These are phyloP conservation scores for Semnopithecus entellus DNA, from an alignment of 2,113 vertebrate species.

Conservation along the genomic window DNA sequence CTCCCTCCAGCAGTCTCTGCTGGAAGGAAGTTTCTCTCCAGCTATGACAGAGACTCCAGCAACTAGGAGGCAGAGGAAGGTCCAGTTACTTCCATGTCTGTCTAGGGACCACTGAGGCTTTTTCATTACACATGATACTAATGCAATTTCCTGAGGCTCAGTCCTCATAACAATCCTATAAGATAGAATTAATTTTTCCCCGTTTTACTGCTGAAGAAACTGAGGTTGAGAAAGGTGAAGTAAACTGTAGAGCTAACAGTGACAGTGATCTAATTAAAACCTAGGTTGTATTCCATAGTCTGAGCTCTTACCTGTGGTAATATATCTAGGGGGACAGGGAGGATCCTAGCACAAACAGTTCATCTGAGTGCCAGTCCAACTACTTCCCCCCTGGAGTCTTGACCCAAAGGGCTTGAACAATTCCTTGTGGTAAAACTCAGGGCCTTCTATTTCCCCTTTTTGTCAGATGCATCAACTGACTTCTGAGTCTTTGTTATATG, in stretches of 20 bases:
- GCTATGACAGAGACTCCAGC: background rate
- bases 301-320: background rate
- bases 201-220: background rate
- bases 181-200: background rate
- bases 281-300: background rate
- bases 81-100: background rate
- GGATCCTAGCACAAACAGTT: background rate
- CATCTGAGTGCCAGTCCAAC: background rate
- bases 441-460: background rate
- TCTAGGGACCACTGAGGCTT: background rate
- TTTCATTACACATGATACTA: background rate
- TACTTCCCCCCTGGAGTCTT: background rate
- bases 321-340: background rate
- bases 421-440: background rate
- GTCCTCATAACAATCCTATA: background rate
- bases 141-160: background rate
- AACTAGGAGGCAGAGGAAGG: background rate
- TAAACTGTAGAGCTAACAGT: background rate
- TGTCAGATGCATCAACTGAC: background rate
- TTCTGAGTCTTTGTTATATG: background rate
- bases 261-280: background rate
- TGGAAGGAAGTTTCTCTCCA: background rate
- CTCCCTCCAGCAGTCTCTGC: no score
- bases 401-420: background rate
- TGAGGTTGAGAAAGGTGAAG: background rate